Conservation (phyloP, 2,797 vertebrate genomes). For the Masticophis lateralis region DNA sequence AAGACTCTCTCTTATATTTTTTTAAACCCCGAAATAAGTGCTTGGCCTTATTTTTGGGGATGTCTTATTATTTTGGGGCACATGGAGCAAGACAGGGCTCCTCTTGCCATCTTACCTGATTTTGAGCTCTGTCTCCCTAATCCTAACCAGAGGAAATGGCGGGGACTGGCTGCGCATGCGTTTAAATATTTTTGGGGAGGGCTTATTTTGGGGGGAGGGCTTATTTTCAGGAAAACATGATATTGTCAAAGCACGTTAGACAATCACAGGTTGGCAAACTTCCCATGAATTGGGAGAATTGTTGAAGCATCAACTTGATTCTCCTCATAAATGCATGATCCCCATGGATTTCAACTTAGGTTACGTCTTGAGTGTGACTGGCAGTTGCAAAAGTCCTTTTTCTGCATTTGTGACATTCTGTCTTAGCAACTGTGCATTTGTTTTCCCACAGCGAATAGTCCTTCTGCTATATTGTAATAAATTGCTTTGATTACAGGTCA, state of each 20-base stretch:
- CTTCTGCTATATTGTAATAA: neutral
- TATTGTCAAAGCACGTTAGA: neutral
- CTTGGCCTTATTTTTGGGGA: too few species aligned
- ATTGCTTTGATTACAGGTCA: neutral
- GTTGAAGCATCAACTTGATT: neutral
- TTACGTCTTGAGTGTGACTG: neutral
- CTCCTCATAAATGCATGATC: neutral
- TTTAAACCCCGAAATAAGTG: too few species aligned
- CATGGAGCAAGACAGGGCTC: too few species aligned
- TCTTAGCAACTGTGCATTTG: neutral
- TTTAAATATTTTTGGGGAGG: too few species aligned
- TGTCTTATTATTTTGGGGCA: too few species aligned
- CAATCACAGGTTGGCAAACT: neutral
- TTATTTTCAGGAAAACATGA: too few species aligned
- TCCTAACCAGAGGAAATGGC: too few species aligned
- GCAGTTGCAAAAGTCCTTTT: neutral
- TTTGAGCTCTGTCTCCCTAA: too few species aligned
- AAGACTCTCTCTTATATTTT: too few species aligned
- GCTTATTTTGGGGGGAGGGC: too few species aligned
- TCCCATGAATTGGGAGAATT: neutral
- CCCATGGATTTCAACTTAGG: neutral
- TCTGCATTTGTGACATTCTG: neutral
- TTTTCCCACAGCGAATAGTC: neutral
- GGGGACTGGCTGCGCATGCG: accelerated
- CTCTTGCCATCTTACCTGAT: too few species aligned